Evolutionary conservation across 1,140 invertebrate species (phyloP).

Genomic region (Nilaparvata lugens): DNA sequence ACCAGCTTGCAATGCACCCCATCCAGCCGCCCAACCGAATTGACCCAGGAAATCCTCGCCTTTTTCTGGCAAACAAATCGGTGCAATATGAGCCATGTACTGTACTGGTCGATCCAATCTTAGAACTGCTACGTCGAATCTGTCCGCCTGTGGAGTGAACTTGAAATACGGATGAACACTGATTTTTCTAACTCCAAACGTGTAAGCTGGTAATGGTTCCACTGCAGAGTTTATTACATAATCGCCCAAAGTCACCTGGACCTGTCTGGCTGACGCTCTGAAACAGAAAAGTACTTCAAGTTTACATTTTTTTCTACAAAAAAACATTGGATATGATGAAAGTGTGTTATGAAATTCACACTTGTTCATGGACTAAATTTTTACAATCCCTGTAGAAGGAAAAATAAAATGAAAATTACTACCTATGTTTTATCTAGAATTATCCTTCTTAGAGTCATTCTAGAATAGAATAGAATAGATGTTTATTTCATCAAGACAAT

Average conservation of each 20-base stretch:
- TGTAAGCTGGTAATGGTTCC: constrained; percentile 81
- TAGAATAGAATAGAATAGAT: too few species aligned
- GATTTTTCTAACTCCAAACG: constrained; percentile 79
- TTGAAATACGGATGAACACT: constrained; percentile 91
- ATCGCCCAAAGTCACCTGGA: constrained; percentile 85
- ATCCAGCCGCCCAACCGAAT: constrained; percentile 86
- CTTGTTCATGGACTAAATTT: too few species aligned
- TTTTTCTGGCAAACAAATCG: constrained; percentile 85
- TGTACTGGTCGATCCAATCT: constrained; percentile 78
- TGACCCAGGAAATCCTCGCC: constrained; percentile 83
- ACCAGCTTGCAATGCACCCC: constrained; percentile 81
- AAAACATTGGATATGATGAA: too few species aligned
- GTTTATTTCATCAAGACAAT: too few species aligned
- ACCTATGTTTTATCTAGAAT: too few species aligned
- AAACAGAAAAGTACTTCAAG: constrained; percentile 13
- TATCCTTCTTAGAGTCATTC: too few species aligned
- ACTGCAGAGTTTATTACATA: constrained; percentile 89
- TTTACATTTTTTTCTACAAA: neutral
- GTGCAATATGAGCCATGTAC: constrained; percentile 84
- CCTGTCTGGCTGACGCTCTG: constrained; percentile 75
- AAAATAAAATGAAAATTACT: too few species aligned
- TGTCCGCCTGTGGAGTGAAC: constrained; percentile 71
- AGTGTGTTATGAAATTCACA: too few species aligned
- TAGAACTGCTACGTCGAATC: constrained; percentile 88
- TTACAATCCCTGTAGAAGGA: too few species aligned